phyloP scores from a whole-genome alignment of 2,113 vertebrate species.

The Felis catus region F.catus_Fca126_mat1.0 CM031424.1:27062001-27062500 shows the following conservation, averaged over 20 bases:
- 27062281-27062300: slow-evolving; percentile 37
- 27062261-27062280: not conserved
- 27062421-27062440: slow-evolving; percentile 9
- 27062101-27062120: not conserved
- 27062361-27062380: not conserved
- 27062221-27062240: not conserved
- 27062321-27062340: not conserved
- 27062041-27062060: not conserved
- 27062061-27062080: not conserved
- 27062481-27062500: not conserved
- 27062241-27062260: not conserved
- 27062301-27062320: not conserved
- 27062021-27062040: not conserved
- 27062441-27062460: not conserved
- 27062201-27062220: not conserved
- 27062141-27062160: not conserved
- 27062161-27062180: not conserved
- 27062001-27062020: not conserved
- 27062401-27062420: slow-evolving; percentile 35
- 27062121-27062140: not conserved
- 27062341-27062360: not conserved
- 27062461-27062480: not conserved
- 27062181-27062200: not conserved
- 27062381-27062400: slow-evolving; percentile 29
- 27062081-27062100: not conserved